Base-by-base conservation (phyloP, 2,888 invertebrate genomes). In the Opisthograptis luteolata region DNA sequence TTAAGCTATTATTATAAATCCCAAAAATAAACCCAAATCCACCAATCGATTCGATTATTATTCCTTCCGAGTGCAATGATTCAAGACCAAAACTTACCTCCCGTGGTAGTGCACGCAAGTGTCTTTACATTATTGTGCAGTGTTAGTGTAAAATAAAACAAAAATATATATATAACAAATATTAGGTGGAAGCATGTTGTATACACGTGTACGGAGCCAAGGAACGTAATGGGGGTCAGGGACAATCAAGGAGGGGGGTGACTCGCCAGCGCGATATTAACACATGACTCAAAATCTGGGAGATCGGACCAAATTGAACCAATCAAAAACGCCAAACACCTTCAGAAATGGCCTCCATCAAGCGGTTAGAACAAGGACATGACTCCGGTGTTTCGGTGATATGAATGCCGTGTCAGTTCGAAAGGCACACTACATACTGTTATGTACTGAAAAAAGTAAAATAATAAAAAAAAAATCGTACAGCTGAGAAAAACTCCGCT, bases 361-460 rank as follows among this genome's bases (percentile, higher is more conserved):
- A 45, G 37, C 28, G 27, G 44, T 50, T 48, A 31, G 15, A 40
- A 22, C 31, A 40, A 19, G 43, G 47, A 53, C 40, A 49, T 57
- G 59, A 52, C 57, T 52, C 49, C 49, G 25, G 34, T 54, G 48
- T 35, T 19, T 45, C 55, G 22, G 54, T 54, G 56, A 35, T 73
- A 79, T 79, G 76, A 71, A 73, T 71, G 82, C 81, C 71, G 85
- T 88, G 88, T 87, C 83, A 89, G 81, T 85, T 52, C 73, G 70
- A 76, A 77, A 84, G 79, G 86, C 86, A 84, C 86, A 87, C 88
- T 87, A 88, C 79, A 83, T 85, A 81, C 81, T 62, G 72, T 70
- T 73, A 70, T 79, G 81, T 76, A 73, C 67, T 66, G 60, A 61
- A 69, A 65, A 73, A 66, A 73, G n/a, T 9, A 31, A 17, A 34